Conservation (phyloP, 2,797 vertebrate genomes). For the Darevskia nairensis region DNA sequence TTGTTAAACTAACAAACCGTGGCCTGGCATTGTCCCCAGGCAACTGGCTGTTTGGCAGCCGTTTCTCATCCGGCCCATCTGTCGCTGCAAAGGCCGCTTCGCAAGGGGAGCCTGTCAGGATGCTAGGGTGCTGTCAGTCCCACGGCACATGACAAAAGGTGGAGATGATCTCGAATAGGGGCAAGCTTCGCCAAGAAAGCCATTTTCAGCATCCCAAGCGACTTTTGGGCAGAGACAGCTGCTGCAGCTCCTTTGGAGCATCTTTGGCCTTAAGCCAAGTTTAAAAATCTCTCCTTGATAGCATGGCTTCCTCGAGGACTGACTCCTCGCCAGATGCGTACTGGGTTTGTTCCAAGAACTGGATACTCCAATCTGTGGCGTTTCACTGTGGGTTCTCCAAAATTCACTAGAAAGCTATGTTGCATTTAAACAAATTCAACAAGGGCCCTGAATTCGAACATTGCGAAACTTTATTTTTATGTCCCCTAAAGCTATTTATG, state of each 20-base stretch:
- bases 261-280: not conserved
- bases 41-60: not conserved
- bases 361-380: not conserved
- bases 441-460: no score
- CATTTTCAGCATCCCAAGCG: not conserved
- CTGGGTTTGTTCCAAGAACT: not conserved
- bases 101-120: not conserved
- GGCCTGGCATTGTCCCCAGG: not conserved
- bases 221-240: not conserved
- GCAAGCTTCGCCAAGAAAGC: not conserved
- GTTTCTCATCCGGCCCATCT: conserved; percentile 1
- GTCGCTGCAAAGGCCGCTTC: not conserved
- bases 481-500: not conserved
- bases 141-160: not conserved
- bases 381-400: not conserved
- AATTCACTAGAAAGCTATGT: not conserved
- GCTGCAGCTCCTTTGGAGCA: not conserved
- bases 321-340: not conserved
- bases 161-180: not conserved
- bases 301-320: not conserved
- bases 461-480: not conserved
- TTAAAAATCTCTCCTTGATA: not conserved
- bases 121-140: not conserved
- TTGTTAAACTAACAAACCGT: conserved; percentile 14
- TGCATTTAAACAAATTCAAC: not conserved